Evolutionary conservation across 2,888 invertebrate genomes (phyloP), one percentile per base, ranked within the genome.

Genomic region (Calliphora vomitoria): DNA sequence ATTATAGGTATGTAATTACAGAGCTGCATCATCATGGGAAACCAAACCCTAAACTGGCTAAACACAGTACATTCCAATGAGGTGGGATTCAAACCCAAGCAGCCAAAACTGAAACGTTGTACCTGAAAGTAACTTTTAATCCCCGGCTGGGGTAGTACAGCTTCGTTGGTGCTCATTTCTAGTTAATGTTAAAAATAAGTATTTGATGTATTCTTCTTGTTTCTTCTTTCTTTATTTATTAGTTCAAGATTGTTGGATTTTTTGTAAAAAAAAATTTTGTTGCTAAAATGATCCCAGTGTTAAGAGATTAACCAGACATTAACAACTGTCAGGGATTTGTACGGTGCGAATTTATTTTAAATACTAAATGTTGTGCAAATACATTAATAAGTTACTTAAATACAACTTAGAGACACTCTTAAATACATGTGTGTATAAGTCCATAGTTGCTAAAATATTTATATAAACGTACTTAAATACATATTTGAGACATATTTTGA

Each of bases 71-170:
- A 13, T 6, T 84, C 25, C 72, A 78, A 10, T 0, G 84, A 84
- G 0, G 25, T 71, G 4, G 76, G 25, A 64, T 82, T 69, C 0
- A 88, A 8, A 11, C 75, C 82, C 50, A 85, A 18, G 5, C 38
- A 18, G 4, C 80, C 66, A 62, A 89, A 88, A 38, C 86, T 20
- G 4, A 66, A 68, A 50, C 74, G 78, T 55, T 89, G 88, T 13
- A 84, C 38, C 15, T 38, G 47, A 81, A 89, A 86, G 20, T 88
- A 88, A 20, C 66, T 64, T n/a, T 41, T 72, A 2, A 88, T 72
- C 0, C 53, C 68, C 3, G 58, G 41, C 44, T 80, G 80, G 0
- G 31, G 31, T 0, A 0, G 71, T n/a, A 83, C 4, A 3, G 35
- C 38, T 55, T 76, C 66, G 1, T 20, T 8, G 1, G n/a, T 4